These are phyloP conservation scores for Ondatra zibethicus DNA, from an alignment of 2,113 vertebrate genomes.

Conservation along the genomic window DNA sequence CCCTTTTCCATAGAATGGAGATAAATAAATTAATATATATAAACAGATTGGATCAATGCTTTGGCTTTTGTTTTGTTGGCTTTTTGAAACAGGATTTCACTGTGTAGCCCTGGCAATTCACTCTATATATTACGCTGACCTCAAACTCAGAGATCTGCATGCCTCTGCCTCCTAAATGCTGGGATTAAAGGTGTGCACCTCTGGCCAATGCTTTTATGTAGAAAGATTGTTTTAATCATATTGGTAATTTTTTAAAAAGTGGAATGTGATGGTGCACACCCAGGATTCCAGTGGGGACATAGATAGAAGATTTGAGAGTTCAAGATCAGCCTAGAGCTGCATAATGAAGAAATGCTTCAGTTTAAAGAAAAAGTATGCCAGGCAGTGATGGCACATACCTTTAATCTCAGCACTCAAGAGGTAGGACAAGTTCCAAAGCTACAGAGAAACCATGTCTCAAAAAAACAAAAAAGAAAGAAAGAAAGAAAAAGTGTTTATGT, in stretches of 20 bases:
- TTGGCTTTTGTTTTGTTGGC: not conserved
- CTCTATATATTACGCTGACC: not conserved
- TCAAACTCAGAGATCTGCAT: not conserved
- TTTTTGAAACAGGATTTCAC: not conserved
- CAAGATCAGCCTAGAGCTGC: not conserved
- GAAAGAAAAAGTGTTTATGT: not conserved
- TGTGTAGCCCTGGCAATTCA: not conserved
- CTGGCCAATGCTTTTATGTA: not conserved
- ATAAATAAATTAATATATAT: not conserved
- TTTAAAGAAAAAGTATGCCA: not conserved
- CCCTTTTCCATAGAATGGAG: not conserved
- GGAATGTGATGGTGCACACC: not conserved
- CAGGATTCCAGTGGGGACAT: not conserved
- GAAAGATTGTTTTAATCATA: not conserved
- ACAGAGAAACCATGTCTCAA: too few species aligned
- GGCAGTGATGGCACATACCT: too few species aligned
- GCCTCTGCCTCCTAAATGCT: not conserved
- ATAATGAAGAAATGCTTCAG: not conserved
- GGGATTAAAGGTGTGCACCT: not conserved
- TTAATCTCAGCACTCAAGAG: too few species aligned
- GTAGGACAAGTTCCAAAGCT: too few species aligned
- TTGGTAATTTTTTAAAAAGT: not conserved
- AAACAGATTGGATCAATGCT: not conserved
- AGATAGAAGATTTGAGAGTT: not conserved
- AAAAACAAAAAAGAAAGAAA: too few species aligned